Base-by-base conservation (phyloP, 2,797 vertebrate species). In the Rhinatrema bivittatum region DNA sequence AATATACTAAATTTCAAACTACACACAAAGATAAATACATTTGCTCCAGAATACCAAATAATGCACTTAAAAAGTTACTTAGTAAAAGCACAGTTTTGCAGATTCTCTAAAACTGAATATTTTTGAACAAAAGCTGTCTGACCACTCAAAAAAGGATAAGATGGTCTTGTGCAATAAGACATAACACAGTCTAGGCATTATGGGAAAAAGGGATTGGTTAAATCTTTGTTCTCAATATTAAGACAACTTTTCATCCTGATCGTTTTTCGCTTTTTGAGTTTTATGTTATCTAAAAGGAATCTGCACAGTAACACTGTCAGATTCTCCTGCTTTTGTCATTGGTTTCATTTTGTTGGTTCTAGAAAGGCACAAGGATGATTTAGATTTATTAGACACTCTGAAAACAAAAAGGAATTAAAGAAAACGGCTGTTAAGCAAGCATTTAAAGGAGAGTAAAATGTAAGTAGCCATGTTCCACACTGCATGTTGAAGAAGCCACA, bases 1-100 rank as follows among this genome's bases (percentile, higher is more conserved):
- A 75, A 74, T n/a, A 80, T 64, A 78, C 71, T 69, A 78, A 85
- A 82, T 79, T 62, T 58, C 41, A 70, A 22, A 14, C 68, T 84
- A 84, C 60, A 83, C 68, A 46, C 65, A 62, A 36, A 41, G 43
- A 63, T 74, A 87, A 72, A 77, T 74, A 75, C 73, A 75, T 80
- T 66, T 70, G 51, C 61, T 78, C 42, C 54, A 59, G 69, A 74
- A 72, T 74, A 68, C 39, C 62, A 73, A 72, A 80, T 58, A 47
- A 42, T 71, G 68, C 72, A 57, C 75, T 72, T 25, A 46, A 68
- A 79, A 81, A 60, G 19, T 65, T 58, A 72, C 63, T 72, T 62
- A 59, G 79, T 79, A 79, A 89, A 88, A 89, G 79, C 82, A 72
- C 57, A 78, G 78, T 86, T 74, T 77, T 72, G 75, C 70, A 68